Evolutionary conservation across 1,140 invertebrate genomes (phyloP), one percentile per base, ranked within the genome.

Genomic region (Luehdorfia chinensis): DNA sequence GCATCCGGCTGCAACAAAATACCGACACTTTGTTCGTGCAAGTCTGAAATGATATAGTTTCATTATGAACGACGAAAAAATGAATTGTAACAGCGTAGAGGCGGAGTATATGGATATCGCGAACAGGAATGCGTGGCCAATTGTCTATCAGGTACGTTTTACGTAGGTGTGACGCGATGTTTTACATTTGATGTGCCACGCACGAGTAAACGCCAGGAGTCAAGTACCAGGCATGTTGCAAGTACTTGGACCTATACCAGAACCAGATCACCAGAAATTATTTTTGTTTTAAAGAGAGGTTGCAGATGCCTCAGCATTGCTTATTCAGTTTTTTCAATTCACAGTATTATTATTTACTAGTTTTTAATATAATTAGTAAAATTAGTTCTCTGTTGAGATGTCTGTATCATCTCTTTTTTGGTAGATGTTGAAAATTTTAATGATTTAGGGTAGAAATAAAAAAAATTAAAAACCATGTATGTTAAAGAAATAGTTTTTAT

Each of bases 41-140:
- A 46, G 47, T 59, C 52, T 67, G 67, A 65, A 70, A 74, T 72
- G 70, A 57, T 58, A 69, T 76, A 70, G 55, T 58, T 61, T 39
- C 51, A 55, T 37, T 55, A 71, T 72, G 63, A 70, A 66, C 59
- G 62, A 62, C 31, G 59, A 66, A 43, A 79, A 70, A 56, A 75
- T 75, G 66, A 66, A 47, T 69, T 50, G 60, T 13, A 79, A 87
- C 53, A 90, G 88, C 68, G 87, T 94, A 50, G 92, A 93, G 84
- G 87, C 87, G 2, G 92, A 93, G 83, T 94, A 91, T 75, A 85
- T 87, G 52, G 89, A 92, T 59, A 89, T 93, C 67, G 90, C 89
- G 54, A 83, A 86, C 23, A 89, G 88, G 55, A 88, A 88, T 68
- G 89, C 88, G 47, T 94, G 93, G 93, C 65, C 87, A 32, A 72